Evolutionary conservation across 1,140 invertebrate species (phyloP), one percentile per base, ranked within the genome.

Genomic region (Heliconius nattereri): DNA sequence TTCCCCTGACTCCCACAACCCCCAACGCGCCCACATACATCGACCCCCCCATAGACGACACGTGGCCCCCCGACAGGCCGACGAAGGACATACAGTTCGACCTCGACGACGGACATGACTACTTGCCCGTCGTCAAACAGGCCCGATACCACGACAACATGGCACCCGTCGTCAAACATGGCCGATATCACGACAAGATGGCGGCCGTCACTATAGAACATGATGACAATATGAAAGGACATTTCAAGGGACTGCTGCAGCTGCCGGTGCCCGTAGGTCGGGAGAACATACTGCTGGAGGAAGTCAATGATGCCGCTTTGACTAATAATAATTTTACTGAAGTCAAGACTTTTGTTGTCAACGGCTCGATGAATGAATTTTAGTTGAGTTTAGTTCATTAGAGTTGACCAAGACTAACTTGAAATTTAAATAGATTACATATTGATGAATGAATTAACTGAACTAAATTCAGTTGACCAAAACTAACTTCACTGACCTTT

Each of bases 41-140:
- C 60, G 94, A 95, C 82, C 84, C 94, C 7, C 94, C 94, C n/a
- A 91, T 95, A 75, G 94, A 95, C 80, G 94, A 94, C 70, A 92
- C 93, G 80, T 94, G 92, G 90, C 91, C 92, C 1, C 91, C 91
- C 0, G 89, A 90, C 57, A 94, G 82, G 90, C 49, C 49, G 49
- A 6, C 91, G 73, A 90, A 95, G 94, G 91, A 90, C 90, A 81
- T 90, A 35, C 88, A 94, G 35, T 92, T 95, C 77, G 93, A 95
- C 72, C 93, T 93, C 85, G 93, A 89, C 7, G 89, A 94, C 79
- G 93, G 92, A 2, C 87, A 85, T 40, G 92, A 93, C 23, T 91
- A 93, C 80, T 78, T 93, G 7, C 85, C 91, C 19, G 54, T 57
- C 20, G 54, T 57, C 49, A 52, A 52, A 20, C 49, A 52, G 19